Percentiles rank a stretch among this genome's conserved stretches.
Conservation (phyloP, 2,113 vertebrate genomes). For the Spea bombifrons region DNA sequence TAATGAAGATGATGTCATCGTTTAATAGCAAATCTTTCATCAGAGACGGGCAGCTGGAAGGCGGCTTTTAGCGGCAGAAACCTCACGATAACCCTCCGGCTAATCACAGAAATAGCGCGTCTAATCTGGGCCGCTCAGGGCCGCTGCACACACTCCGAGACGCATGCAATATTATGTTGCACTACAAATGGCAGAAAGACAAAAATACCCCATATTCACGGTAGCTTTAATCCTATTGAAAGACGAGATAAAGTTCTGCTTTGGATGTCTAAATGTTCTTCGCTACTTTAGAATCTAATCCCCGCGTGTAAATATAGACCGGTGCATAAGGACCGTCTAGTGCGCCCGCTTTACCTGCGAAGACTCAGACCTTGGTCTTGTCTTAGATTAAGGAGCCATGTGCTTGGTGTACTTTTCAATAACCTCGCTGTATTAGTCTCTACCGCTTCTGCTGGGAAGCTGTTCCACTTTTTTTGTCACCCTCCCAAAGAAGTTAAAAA, state of each 20-base stretch:
- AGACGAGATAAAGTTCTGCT: neutral
- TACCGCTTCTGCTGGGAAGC: too few species aligned
- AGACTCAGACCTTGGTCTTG: too few species aligned
- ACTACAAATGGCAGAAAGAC: neutral
- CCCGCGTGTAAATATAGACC: too few species aligned
- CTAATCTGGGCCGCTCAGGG: neutral
- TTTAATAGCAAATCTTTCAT: conserved; percentile 32
- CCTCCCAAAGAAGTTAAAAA: too few species aligned
- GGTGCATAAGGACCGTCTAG: too few species aligned
- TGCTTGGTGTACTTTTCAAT: too few species aligned
- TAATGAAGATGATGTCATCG: conserved; percentile 30
- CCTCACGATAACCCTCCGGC: conserved; percentile 20
- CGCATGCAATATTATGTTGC: conserved; percentile 1
- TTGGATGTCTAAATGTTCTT: neutral
- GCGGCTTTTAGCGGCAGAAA: conserved; percentile 3
- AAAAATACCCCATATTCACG: conserved; percentile 3
- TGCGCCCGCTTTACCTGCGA: too few species aligned
- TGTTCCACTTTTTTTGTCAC: too few species aligned
- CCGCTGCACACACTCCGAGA: neutral
- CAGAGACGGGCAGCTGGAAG: conserved; percentile 27
- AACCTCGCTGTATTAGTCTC: too few species aligned
- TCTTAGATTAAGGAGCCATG: too few species aligned
- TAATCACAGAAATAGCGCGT: conserved; percentile 28
- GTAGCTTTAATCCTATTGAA: conserved; percentile 8
- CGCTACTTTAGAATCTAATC: neutral